phyloP scores from a whole-genome alignment of 64 coral and sea anemone species.

The Stichodactyla mertensii region DNA sequence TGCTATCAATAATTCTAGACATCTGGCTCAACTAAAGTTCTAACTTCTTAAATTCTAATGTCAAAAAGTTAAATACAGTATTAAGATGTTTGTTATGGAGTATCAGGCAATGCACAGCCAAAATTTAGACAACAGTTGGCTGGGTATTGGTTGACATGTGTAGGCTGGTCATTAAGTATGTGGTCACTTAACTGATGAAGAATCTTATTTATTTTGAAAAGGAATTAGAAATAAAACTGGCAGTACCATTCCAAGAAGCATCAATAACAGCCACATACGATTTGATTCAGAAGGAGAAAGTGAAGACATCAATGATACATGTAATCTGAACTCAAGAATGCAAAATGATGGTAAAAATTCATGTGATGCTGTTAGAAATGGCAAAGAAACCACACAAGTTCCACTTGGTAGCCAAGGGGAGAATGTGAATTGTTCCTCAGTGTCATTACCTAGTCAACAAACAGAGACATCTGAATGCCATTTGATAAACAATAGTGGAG shows the following conservation, averaged over 20 bases:
- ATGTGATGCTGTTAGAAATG: background rate
- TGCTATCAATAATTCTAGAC: too few relatives aligned
- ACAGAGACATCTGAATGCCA: background rate
- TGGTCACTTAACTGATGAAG: too few relatives aligned
- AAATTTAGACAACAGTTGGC: too few relatives aligned
- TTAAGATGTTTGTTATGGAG: too few relatives aligned
- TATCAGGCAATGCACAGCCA: too few relatives aligned
- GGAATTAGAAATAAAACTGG: background rate
- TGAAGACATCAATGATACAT: background rate
- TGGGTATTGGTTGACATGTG: too few relatives aligned
- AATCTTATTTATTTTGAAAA: background rate
- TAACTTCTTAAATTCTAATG: too few relatives aligned
- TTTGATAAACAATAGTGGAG: background rate
- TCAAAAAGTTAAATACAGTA: too few relatives aligned
- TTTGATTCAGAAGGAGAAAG: constrained; percentile 19
- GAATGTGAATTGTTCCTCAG: background rate
- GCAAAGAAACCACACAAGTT: background rate
- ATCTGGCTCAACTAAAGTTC: too few relatives aligned
- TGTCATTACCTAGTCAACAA: background rate
- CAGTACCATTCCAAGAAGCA: background rate
- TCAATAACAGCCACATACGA: background rate
- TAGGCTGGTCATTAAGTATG: too few relatives aligned
- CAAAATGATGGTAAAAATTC: background rate
- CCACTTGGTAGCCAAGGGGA: background rate
- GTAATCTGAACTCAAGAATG: background rate